Evolutionary conservation across 2,113 vertebrate species (phyloP).

Genomic region (Leptocoma aspasia): DNA sequence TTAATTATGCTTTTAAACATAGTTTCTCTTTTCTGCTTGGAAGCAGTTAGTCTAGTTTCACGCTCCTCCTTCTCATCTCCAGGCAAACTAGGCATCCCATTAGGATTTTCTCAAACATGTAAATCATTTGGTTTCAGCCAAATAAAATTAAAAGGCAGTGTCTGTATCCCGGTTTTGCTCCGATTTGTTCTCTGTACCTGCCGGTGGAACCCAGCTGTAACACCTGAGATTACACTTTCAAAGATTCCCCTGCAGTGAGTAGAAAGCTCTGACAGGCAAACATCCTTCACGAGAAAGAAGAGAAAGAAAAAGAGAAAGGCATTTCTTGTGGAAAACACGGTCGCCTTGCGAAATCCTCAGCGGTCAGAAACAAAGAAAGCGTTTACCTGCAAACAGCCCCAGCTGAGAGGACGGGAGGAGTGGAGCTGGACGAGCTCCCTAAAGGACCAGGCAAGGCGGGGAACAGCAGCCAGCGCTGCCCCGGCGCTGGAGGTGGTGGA

Average conservation of each 20-base stretch:
- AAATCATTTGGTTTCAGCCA: not conserved
- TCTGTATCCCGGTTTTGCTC: not conserved
- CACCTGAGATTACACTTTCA: not conserved
- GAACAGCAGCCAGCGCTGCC: not conserved
- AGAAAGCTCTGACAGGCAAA: not conserved
- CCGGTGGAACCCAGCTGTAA: not conserved
- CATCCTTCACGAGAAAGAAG: fast-evolving
- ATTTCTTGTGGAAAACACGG: not conserved
- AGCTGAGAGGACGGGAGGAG: not conserved
- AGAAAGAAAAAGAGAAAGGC: not conserved
- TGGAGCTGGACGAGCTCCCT: not conserved
- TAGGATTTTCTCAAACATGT: not conserved
- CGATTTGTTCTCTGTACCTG: not conserved
- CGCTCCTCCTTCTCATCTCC: not conserved
- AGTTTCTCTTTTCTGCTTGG: conserved; percentile 14
- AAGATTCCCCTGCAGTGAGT: not conserved
- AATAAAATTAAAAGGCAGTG: not conserved
- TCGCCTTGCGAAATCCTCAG: not conserved
- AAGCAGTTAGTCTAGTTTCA: conserved; percentile 38
- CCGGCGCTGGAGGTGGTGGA: not conserved
- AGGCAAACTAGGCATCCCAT: not conserved
- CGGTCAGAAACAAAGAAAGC: not conserved
- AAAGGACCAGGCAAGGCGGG: not conserved
- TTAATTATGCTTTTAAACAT: conserved; percentile 47
- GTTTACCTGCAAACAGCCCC: conserved; percentile 37